These are phyloP conservation scores for Peromyscus aztecus DNA, from an alignment of 2,797 vertebrate species.

Conservation along the genomic window DNA sequence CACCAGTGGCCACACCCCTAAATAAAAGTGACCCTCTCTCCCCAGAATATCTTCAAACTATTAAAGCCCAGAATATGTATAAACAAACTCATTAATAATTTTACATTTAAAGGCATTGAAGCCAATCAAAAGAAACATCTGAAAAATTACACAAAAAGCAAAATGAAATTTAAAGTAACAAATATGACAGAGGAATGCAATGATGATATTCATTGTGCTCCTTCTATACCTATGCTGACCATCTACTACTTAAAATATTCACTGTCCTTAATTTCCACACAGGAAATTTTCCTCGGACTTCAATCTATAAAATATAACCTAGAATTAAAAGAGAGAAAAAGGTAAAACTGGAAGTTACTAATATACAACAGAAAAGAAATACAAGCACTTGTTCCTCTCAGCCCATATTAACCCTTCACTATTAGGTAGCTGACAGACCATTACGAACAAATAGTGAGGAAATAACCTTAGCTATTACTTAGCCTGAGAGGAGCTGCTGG, in stretches of 20 bases:
- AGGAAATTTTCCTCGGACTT: constrained; percentile 40
- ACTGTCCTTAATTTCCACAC: neutral
- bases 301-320: constrained; percentile 12
- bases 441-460: constrained; percentile 23
- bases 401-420: neutral
- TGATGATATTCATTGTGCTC: neutral
- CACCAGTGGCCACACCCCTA: neutral
- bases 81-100: neutral
- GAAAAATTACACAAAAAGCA: neutral
- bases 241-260: constrained; percentile 15
- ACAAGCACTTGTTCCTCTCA: neutral
- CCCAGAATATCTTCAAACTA: neutral
- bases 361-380: neutral
- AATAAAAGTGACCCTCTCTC: neutral
- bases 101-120: constrained; percentile 11
- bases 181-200: constrained; percentile 3
- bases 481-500: neutral
- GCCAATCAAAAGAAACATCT: neutral
- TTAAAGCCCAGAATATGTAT: neutral
- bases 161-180: neutral
- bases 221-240: neutral
- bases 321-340: neutral
- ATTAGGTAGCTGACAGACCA: neutral
- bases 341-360: constrained; percentile 2
- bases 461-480: constrained; percentile 28